Conservation (phyloP, 2,797 vertebrate genomes). For the Tiaroga cobitis region DNA sequence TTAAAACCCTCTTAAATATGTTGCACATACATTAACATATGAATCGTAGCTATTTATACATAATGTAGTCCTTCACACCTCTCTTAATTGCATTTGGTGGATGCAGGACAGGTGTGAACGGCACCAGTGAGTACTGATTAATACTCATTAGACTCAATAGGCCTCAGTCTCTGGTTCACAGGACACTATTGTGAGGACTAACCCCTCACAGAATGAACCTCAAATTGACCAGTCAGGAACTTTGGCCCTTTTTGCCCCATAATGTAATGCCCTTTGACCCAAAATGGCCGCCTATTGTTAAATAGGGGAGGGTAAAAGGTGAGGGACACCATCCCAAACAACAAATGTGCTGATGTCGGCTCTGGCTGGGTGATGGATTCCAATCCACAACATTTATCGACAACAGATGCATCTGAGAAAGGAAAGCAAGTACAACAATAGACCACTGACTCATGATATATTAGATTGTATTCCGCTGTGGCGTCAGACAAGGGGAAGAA, state of each 20-base stretch:
- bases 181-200: slow-evolving; percentile 82
- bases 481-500: slow-evolving; percentile 30
- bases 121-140: slow-evolving; percentile 83
- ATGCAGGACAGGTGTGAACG: slow-evolving; percentile 69
- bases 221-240: slow-evolving; percentile 91
- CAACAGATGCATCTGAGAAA: slow-evolving; percentile 52
- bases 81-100: slow-evolving; percentile 74
- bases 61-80: slow-evolving; percentile 62
- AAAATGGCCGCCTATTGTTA: slow-evolving; percentile 64
- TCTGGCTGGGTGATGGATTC: slow-evolving; percentile 52
- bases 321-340: slow-evolving; percentile 34
- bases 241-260: slow-evolving; percentile 79
- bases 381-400: slow-evolving; percentile 54
- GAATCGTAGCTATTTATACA: slow-evolving; percentile 43
- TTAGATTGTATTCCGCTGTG: slow-evolving; percentile 44
- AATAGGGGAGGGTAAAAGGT: slow-evolving; percentile 53
- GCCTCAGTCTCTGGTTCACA: slow-evolving; percentile 74
- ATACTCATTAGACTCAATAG: slow-evolving; percentile 87
- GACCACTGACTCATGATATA: slow-evolving; percentile 52
- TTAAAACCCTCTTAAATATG: slow-evolving; percentile 8
- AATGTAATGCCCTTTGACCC: slow-evolving; percentile 78
- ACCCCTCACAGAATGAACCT: slow-evolving; percentile 78
- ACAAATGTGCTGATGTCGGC: slow-evolving; percentile 49
- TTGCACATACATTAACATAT: background rate
- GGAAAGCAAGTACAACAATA: slow-evolving; percentile 49